Base-by-base conservation (phyloP, 2,113 vertebrate genomes). In the Sigmodon hispidus region DNA sequence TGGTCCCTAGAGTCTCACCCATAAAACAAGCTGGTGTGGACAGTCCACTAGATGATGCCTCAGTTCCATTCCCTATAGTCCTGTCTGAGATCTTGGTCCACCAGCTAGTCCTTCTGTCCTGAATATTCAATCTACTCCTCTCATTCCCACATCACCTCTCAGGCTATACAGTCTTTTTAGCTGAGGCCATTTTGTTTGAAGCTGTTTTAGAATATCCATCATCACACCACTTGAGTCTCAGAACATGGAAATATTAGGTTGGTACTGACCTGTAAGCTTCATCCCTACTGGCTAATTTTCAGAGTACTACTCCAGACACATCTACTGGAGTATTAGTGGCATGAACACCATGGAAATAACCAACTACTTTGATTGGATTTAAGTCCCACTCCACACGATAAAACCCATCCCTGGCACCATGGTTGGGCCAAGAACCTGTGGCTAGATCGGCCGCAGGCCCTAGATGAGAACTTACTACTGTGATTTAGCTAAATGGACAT, bases 171-270 rank as follows among this genome's bases (percentile, higher is more conserved):
- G 52, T 80, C 21, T 93, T 19, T 89, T 94, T 72, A 85, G 83
- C 36, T 15, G 26, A n/a, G 29, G 59, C 15, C 57, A 84, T 76
- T 34, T 45, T n/a, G 52, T 67, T 84, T 96, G 63, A 61, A 67
- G 24, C 52, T 40, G 13, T 70, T 94, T 91, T 77, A 81, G 65
- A 91, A 57, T 91, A 90, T 22, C 75, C 63, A 83, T 59, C 21
- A 77, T 24, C 0, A 2, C 1, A 80, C 36, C 36, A 15, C 80
- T 19, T 61, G n/a, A 52, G 85, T 70, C 57, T 43, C 57, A 61
- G n/a, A 83, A 31, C 80, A 61, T 57, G n/a, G 55, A 61, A 55
- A 29, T 61, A 61, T 2, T 43, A 83, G 61, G 55, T 24, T 61
- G n/a, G n/a, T 16, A 61, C 57, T 83, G 40, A 83, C 24, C 40